These are phyloP conservation scores for Lycaon pictus DNA, from an alignment of 2,113 vertebrate species.

Conservation along the genomic window DNA sequence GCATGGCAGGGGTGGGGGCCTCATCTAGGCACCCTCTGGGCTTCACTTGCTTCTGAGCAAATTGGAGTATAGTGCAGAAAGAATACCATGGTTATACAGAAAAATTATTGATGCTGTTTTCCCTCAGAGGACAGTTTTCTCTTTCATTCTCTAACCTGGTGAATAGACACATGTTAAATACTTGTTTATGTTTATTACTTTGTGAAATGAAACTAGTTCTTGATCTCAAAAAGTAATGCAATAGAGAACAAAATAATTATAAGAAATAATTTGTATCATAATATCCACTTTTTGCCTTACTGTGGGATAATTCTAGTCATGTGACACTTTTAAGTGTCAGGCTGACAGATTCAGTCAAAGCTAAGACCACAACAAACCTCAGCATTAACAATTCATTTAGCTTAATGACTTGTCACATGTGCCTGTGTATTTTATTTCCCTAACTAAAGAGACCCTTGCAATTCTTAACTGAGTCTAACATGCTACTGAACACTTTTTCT, in stretches of 20 bases:
- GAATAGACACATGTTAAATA: background rate
- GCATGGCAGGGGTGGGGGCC: fast-evolving
- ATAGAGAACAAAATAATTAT: background rate
- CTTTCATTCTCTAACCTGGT: background rate
- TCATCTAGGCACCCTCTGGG: background rate
- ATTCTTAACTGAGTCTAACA: constrained; percentile 1
- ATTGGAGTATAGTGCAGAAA: background rate
- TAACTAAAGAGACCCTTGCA: background rate
- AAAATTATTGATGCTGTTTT: background rate
- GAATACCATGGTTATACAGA: background rate
- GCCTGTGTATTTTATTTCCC: background rate
- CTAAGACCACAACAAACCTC: background rate
- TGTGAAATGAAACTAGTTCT: background rate
- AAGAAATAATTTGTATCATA: background rate
- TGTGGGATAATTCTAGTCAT: background rate
- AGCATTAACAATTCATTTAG: background rate
- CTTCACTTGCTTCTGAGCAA: background rate
- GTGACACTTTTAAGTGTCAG: background rate
- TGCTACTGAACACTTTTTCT: background rate
- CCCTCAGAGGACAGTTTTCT: background rate
- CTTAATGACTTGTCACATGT: background rate
- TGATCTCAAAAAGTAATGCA: background rate
- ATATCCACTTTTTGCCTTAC: background rate
- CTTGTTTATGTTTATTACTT: background rate
- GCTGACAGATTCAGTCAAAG: background rate